Base-by-base conservation (phyloP, 2,113 vertebrate genomes). In the Phocoena sinus region DNA sequence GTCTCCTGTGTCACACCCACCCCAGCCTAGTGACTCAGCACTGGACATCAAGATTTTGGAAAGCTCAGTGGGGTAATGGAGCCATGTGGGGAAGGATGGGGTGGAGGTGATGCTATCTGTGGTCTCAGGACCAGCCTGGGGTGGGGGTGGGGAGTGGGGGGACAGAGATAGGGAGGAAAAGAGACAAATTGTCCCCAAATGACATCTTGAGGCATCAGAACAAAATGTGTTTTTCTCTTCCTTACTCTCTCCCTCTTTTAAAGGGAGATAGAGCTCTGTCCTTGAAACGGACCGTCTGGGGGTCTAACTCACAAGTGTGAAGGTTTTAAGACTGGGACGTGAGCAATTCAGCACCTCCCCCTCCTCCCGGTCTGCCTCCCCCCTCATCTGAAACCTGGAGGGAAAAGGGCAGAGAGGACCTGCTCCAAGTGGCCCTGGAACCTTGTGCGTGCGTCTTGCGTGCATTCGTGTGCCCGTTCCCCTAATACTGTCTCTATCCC, bases 291-390 rank as follows among this genome's bases (percentile, higher is more conserved):
- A 44, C 87, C 82, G 93, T 36, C 86, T 93, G 84, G 86, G 70
- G 26, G 65, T 68, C 60, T 73, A 53, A 90, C 70, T 50, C 33
- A 31, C 53, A 95, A 41, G 44, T 56, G 53, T 91, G 90, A 73
- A 95, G 92, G 47, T 60, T 87, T 83, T 62, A 58, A 85, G 92
- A 89, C 47, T 41, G 56, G 50, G 53, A 84, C 36, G 94, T 95
- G 95, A 94, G 73, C 41, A 41, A 96, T 89, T 71, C 56, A 7
- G 68, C 92, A 89, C 96, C 79, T 77, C 5, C 33, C 31, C n/a
- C 81, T 91, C 81, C 71, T 97, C 97, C 94, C 91, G 53, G 79
- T 89, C 96, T 97, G 91, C 97, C 97, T 98, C 98, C 90, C 96
- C 95, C 96, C 86, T 79, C 87, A 96, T 36, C 95, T 94, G 93